Conservation (phyloP, 2,113 vertebrate genomes). For the Calidris pygmaea region DNA sequence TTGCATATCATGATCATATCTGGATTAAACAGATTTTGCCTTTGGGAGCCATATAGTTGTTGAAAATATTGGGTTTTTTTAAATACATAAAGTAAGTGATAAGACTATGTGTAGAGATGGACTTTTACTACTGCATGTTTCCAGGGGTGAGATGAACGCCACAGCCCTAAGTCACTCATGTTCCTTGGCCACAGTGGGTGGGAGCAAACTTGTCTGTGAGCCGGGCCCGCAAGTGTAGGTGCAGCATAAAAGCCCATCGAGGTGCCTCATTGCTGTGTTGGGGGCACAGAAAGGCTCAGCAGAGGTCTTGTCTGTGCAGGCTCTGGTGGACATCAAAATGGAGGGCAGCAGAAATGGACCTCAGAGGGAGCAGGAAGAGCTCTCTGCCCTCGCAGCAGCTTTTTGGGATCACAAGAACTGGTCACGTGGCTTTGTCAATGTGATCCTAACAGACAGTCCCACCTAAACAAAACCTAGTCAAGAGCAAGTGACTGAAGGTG, state of each 20-base stretch:
- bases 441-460: background rate
- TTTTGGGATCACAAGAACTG: background rate
- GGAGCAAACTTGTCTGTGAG: background rate
- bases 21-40: background rate
- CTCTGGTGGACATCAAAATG: background rate
- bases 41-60: background rate
- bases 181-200: background rate
- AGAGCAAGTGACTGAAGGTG: background rate
- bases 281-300: background rate
- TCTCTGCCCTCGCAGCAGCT: background rate
- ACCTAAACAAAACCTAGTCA: background rate
- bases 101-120: background rate
- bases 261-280: background rate
- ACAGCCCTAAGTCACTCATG: background rate
- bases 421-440: fast-evolving
- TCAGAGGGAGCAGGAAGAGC: background rate
- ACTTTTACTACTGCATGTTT: background rate
- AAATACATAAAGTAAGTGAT: background rate
- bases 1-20: background rate
- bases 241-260: fast-evolving
- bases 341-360: background rate
- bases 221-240: fast-evolving
- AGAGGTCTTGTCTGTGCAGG: background rate
- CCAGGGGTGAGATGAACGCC: background rate
- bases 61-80: background rate